Percentiles rank a stretch among this genome's conserved stretches.
Evolutionary conservation across 92 coral and sea anemone genomes (phyloP).

Genomic region (Palythoa grandiflora): DNA sequence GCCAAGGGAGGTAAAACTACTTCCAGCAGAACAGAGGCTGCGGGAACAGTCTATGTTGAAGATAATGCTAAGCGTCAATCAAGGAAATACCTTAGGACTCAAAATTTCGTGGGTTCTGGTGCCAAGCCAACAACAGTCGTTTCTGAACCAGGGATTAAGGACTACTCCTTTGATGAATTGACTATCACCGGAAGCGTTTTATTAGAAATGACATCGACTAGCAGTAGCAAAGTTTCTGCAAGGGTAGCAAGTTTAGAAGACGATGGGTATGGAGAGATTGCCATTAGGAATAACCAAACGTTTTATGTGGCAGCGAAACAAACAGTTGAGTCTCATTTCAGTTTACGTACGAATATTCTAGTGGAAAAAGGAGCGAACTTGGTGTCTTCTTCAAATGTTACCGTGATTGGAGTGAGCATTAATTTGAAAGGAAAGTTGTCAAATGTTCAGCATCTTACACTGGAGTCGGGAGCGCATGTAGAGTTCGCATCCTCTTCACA

Average conservation of each 20-base stretch:
- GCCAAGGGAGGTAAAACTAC: conserved; percentile 56
- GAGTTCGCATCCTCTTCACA: conserved; percentile 65
- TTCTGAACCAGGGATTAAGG: conserved; percentile 45
- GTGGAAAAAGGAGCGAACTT: conserved; percentile 62
- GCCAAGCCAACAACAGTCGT: conserved; percentile 56
- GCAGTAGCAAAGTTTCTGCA: conserved; percentile 33
- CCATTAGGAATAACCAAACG: conserved; percentile 62
- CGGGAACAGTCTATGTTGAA: conserved; percentile 72
- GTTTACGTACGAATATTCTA: conserved; percentile 59
- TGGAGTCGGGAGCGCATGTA: conserved; percentile 69
- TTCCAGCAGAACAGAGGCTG: conserved; percentile 49
- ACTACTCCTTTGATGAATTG: conserved; percentile 60
- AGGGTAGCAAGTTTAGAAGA: conserved; percentile 56
- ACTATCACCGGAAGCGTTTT: conserved; percentile 66
- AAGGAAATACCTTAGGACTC: conserved; percentile 41
- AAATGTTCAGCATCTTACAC: conserved; percentile 65
- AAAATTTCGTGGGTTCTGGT: conserved; percentile 35
- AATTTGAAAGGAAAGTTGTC: conserved; percentile 60
- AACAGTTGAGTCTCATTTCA: conserved; percentile 62
- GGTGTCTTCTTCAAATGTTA: conserved; percentile 73
- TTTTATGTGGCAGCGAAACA: conserved; percentile 61
- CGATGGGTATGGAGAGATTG: conserved; percentile 61
- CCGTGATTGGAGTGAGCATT: conserved; percentile 64
- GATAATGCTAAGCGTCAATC: conserved; percentile 53
- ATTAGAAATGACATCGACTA: conserved; percentile 45